Conservation (phyloP, 2,797 vertebrate species). For the Buceros bicornis region DNA sequence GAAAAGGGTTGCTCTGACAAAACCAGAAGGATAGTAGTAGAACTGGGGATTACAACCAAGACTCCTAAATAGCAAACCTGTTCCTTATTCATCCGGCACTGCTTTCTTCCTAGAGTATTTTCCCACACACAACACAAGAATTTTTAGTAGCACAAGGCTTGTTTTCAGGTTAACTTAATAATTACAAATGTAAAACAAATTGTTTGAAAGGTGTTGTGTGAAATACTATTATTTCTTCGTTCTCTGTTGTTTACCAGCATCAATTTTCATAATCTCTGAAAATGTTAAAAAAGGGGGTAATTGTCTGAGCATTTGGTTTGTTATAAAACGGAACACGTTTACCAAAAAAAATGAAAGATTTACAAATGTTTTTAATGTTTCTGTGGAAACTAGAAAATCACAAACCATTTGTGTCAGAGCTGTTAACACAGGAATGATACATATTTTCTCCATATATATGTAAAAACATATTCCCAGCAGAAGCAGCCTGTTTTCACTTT, state of each 20-base stretch:
- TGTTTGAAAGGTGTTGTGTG: not conserved
- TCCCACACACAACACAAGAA: not conserved
- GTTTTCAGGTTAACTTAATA: not conserved
- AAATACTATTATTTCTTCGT: not conserved
- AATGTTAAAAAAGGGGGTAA: not conserved
- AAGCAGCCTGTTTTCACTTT: not conserved
- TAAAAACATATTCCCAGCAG: not conserved
- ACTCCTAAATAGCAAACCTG: not conserved
- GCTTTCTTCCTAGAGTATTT: not conserved
- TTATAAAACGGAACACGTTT: not conserved
- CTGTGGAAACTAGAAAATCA: constrained; percentile 47
- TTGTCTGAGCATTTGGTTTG: constrained; percentile 3
- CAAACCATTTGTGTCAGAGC: not conserved
- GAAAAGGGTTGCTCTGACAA: not conserved
- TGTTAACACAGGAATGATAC: not conserved
- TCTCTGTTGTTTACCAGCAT: not conserved
- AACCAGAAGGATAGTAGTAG: not conserved
- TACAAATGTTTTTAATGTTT: constrained; percentile 45
- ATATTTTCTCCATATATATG: not conserved
- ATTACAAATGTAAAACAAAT: not conserved
- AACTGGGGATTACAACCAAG: not conserved
- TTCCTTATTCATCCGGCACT: not conserved
- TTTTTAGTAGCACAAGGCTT: not conserved
- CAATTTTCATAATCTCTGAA: not conserved
- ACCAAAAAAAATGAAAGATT: constrained; percentile 46